These are phyloP conservation scores for Eilema sororculum DNA, from an alignment of 2,888 invertebrate species.

Conservation along the genomic window DNA sequence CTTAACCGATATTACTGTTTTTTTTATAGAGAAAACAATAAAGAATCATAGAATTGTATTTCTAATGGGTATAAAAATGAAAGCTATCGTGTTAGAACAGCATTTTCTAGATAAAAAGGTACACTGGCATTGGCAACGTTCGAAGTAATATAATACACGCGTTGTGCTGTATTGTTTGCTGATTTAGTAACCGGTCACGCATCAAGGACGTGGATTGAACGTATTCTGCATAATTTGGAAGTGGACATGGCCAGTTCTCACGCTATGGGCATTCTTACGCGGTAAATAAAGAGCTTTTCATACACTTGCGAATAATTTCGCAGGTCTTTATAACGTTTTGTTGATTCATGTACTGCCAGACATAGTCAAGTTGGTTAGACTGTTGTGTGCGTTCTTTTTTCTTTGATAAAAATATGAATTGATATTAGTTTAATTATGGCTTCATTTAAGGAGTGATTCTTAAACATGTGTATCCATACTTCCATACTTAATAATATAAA, in stretches of 20 bases:
- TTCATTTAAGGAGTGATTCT: not conserved
- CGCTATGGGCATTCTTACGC: conserved; percentile 75
- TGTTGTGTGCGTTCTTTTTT: not conserved
- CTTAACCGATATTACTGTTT: no score
- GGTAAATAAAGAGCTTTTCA: conserved; percentile 56
- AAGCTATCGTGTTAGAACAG: not conserved
- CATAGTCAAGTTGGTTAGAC: not conserved
- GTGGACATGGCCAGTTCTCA: conserved; percentile 78
- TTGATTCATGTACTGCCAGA: conserved; percentile 26
- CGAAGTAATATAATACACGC: conserved; percentile 67
- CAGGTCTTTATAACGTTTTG: conserved; percentile 44
- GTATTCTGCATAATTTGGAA: conserved; percentile 82
- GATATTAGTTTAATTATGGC: not conserved
- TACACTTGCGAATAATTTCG: conserved; percentile 54
- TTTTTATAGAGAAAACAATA: no score
- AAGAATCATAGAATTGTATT: not conserved
- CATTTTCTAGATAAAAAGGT: conserved; percentile 33
- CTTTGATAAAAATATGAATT: not conserved
- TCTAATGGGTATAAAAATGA: not conserved
- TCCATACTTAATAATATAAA: no score
- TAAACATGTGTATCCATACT: no score
- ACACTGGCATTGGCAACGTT: conserved; percentile 65
- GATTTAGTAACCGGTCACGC: conserved; percentile 78
- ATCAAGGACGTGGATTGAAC: conserved; percentile 82
- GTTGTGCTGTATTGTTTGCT: conserved; percentile 63